phyloP scores from a whole-genome alignment of 1,140 invertebrate genomes.

The Archegozetes longisetosus region DNA sequence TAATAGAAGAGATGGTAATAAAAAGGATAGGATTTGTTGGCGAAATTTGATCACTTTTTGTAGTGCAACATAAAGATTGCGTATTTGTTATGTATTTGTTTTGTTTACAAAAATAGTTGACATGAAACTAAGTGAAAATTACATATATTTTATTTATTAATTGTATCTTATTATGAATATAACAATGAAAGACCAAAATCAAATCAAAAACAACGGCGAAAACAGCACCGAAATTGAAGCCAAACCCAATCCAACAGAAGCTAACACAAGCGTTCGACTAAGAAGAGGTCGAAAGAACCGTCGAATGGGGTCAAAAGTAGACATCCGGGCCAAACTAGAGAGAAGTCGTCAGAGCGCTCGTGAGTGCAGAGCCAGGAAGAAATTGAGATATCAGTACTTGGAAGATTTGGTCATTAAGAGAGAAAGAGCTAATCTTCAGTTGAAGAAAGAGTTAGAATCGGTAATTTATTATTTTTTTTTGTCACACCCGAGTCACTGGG shows the following conservation, averaged over 20 bases:
- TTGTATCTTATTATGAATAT: too few species aligned
- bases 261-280: neutral
- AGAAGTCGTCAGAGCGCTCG: constrained; percentile 87
- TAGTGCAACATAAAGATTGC: too few species aligned
- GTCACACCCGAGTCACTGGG: neutral
- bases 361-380: constrained; percentile 90
- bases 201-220: too few species aligned
- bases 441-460: constrained; percentile 78
- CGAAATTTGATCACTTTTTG: too few species aligned
- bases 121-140: too few species aligned
- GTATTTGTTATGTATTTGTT: too few species aligned
- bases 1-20: too few species aligned
- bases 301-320: constrained; percentile 43
- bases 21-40: too few species aligned
- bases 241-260: neutral
- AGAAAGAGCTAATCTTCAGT: constrained; percentile 76
- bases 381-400: constrained; percentile 88
- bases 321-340: constrained; percentile 87
- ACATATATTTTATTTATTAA: too few species aligned
- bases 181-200: too few species aligned
- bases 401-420: constrained; percentile 84
- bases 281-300: neutral
- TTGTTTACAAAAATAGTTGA: too few species aligned
- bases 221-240: neutral
- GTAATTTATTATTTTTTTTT: constrained; percentile 32